These are phyloP conservation scores for Champsocephalus gunnari DNA, from an alignment of 2,797 vertebrate species.

Conservation along the genomic window DNA sequence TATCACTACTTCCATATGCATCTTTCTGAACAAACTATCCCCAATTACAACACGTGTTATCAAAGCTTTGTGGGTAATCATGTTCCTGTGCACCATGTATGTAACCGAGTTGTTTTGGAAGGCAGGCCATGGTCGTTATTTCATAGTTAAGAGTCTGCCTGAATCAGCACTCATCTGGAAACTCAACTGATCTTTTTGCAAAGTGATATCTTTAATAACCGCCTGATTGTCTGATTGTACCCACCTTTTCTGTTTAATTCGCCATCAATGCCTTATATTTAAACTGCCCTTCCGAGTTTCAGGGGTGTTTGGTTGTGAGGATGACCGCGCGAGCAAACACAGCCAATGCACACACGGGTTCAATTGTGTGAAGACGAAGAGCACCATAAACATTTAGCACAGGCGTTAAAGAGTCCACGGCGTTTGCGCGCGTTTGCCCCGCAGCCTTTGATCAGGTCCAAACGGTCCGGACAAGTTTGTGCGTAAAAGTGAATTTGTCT, in stretches of 20 bases:
- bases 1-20: conserved; percentile 19
- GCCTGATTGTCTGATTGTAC: conserved; percentile 57
- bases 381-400: conserved; percentile 71
- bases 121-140: conserved; percentile 1
- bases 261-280: conserved; percentile 28
- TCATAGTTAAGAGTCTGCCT: conserved; percentile 23
- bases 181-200: conserved; percentile 52
- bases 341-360: conserved; percentile 45
- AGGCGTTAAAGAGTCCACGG: conserved; percentile 67
- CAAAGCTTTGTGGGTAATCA: conserved; percentile 30
- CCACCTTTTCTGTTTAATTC: conserved; percentile 51
- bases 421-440: conserved; percentile 40
- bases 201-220: conserved; percentile 50
- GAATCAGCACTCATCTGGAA: conserved; percentile 30
- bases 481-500: conserved; percentile 67
- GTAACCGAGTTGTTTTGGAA: conserved; percentile 1
- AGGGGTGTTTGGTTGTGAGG: conserved; percentile 29
- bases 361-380: conserved; percentile 36
- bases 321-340: conserved; percentile 26
- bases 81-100: conserved; percentile 6
- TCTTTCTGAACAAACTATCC: conserved; percentile 21
- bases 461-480: conserved; percentile 67
- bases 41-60: conserved; percentile 19
- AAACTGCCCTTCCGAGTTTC: conserved; percentile 38
- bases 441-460: conserved; percentile 67